Conservation (phyloP, 2,888 invertebrate genomes). For the Aspidiotus destructor region DNA sequence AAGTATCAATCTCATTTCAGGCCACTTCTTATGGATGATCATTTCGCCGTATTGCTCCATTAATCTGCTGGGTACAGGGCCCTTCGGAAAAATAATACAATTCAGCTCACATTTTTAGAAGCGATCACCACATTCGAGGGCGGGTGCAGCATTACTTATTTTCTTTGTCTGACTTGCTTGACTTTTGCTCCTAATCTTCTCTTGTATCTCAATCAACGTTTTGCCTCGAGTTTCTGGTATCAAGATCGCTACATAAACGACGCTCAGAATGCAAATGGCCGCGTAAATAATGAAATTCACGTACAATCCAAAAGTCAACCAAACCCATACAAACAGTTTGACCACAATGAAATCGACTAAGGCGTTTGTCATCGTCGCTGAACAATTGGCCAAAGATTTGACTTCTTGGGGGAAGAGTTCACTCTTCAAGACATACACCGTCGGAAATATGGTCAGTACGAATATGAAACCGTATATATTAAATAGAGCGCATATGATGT, state of each 20-base stretch:
- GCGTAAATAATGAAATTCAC: slow-evolving; percentile 13
- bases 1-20: no score
- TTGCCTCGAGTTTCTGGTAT: slow-evolving; percentile 21
- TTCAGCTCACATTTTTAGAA: no score
- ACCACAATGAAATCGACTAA: slow-evolving; percentile 8
- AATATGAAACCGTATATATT: slow-evolving; percentile 10
- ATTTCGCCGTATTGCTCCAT: no score
- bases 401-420: slow-evolving; percentile 20
- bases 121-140: no score
- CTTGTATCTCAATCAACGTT: slow-evolving; percentile 19
- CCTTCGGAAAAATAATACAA: no score
- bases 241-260: slow-evolving; percentile 9
- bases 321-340: slow-evolving; percentile 13
- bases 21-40: no score
- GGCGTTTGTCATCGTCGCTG: slow-evolving; percentile 1
- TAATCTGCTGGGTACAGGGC: no score
- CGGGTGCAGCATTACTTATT: no score
- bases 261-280: background rate
- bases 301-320: slow-evolving; percentile 4
- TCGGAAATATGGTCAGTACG: background rate
- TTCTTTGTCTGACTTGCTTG: no score
- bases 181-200: background rate
- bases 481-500: slow-evolving; percentile 8
- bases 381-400: slow-evolving; percentile 13
- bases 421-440: slow-evolving; percentile 7